phyloP scores from a whole-genome alignment of 2,888 invertebrate species.

The Nycteola revayana region DNA sequence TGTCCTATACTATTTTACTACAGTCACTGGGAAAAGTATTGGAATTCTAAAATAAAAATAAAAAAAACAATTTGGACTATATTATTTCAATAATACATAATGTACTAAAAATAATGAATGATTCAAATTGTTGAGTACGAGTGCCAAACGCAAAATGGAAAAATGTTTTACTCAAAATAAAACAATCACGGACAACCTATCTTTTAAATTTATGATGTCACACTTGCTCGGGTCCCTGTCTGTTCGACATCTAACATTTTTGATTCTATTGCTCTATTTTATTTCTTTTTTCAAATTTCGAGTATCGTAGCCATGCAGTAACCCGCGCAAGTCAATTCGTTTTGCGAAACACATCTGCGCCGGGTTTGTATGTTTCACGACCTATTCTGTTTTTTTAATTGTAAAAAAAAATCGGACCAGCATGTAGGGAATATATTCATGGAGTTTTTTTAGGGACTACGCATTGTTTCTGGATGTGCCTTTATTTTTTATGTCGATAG shows the following conservation, averaged over 20 bases:
- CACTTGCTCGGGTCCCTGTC: constrained; percentile 25
- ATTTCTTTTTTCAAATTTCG: constrained; percentile 31
- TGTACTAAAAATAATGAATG: too few relatives aligned
- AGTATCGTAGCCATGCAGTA: constrained; percentile 34
- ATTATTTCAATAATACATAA: too few relatives aligned
- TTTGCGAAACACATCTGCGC: constrained; percentile 47
- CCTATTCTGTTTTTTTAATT: constrained; percentile 17
- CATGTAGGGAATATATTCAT: constrained; percentile 29
- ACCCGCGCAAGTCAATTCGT: constrained; percentile 57
- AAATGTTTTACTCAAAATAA: too few relatives aligned
- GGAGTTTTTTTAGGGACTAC: constrained; percentile 22
- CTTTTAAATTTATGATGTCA: constrained; percentile 18
- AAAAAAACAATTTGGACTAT: too few relatives aligned
- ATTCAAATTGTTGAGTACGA: too few relatives aligned
- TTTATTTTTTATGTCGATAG: too few relatives aligned
- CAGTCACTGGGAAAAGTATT: too few relatives aligned
- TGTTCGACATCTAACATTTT: constrained; percentile 43
- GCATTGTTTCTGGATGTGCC: too few relatives aligned
- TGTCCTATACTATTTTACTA: too few relatives aligned
- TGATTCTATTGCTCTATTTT: constrained; percentile 36
- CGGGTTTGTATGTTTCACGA: constrained; percentile 42
- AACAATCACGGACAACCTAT: neutral
- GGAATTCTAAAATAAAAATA: too few relatives aligned
- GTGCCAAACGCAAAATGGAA: too few relatives aligned
- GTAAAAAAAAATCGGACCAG: constrained; percentile 1